phyloP scores from a whole-genome alignment of 2,888 invertebrate species.

The Coenonympha glycerion region DNA sequence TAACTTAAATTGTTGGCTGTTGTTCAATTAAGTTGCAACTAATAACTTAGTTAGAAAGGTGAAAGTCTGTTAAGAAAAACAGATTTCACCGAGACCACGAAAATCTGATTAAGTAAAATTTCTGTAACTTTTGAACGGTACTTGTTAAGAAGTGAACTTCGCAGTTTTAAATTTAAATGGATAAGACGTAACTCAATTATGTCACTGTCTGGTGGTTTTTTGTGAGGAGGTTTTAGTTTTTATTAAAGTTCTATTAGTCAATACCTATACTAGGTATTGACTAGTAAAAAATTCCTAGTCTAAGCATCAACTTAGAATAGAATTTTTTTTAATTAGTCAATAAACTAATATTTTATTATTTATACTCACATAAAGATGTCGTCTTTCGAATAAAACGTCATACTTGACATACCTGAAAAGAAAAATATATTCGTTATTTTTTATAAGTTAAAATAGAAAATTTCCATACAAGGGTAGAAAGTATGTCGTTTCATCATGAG shows the following conservation, averaged over 20 bases:
- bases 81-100: conserved; percentile 60
- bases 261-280: too few relatives aligned
- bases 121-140: conserved; percentile 61
- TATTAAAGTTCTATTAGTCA: not conserved
- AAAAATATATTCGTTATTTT: too few relatives aligned
- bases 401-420: too few relatives aligned
- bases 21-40: conserved; percentile 49
- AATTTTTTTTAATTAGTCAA: too few relatives aligned
- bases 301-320: too few relatives aligned
- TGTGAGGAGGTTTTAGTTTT: not conserved
- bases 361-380: too few relatives aligned
- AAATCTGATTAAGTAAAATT: conserved; percentile 65
- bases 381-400: too few relatives aligned
- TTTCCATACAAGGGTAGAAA: too few relatives aligned
- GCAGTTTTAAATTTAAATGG: conserved; percentile 41
- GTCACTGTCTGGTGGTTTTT: conserved; percentile 20
- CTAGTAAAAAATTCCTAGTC: too few relatives aligned
- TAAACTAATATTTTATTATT: too few relatives aligned
- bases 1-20: conserved; percentile 53
- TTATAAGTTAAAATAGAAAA: too few relatives aligned
- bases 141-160: conserved; percentile 50
- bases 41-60: conserved; percentile 58
- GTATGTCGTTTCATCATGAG: too few relatives aligned
- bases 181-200: conserved; percentile 35
- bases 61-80: conserved; percentile 60